Conservation (phyloP, 2,888 invertebrate genomes). For the Hoplodrina blanda region DNA sequence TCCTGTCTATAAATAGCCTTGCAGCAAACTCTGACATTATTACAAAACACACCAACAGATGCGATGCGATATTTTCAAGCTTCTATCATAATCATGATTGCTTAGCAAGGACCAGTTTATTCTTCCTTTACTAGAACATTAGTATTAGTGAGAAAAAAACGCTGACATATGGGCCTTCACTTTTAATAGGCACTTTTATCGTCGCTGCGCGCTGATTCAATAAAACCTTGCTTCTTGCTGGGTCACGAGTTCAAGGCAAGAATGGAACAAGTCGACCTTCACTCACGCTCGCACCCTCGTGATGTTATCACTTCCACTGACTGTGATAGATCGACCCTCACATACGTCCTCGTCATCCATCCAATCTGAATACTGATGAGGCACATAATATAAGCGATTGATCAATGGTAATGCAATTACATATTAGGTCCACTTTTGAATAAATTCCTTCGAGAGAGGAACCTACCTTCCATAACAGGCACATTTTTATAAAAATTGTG, state of each 20-base stretch:
- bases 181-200: not conserved
- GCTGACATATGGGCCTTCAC: not conserved
- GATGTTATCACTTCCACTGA: constrained; percentile 54
- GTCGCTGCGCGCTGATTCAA: constrained; percentile 41
- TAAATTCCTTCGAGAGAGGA: constrained; percentile 18
- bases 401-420: constrained; percentile 52
- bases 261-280: constrained; percentile 42
- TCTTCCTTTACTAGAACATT: not conserved
- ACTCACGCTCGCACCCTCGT: constrained; percentile 37
- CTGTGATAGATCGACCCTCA: constrained; percentile 55
- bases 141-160: not conserved
- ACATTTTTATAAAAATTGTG: not conserved
- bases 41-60: not conserved
- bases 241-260: constrained; percentile 21
- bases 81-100: not conserved
- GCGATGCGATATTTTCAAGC: not conserved
- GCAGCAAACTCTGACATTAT: not conserved
- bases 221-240: constrained; percentile 10
- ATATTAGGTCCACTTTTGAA: constrained; percentile 6
- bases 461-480: not conserved
- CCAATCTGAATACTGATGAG: constrained; percentile 60
- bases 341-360: constrained; percentile 43
- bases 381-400: constrained; percentile 45
- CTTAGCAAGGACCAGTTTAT: not conserved
- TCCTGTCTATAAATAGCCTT: not conserved